Evolutionary conservation across 2,797 vertebrate genomes (phyloP).

Genomic region (Acestrorhynchus altus): DNA sequence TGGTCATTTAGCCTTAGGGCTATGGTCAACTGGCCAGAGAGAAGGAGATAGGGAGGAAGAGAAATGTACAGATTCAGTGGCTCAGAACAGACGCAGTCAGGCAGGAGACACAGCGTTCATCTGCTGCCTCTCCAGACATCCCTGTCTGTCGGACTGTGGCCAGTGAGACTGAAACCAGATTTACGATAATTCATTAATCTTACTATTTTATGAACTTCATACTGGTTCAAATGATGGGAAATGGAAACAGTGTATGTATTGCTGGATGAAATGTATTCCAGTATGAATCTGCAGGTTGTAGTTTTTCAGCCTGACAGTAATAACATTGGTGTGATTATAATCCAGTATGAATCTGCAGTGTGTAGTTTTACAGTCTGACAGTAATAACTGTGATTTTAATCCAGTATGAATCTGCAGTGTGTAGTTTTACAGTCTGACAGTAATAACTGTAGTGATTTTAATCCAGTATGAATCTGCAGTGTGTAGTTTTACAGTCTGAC

Average conservation of each 20-base stretch:
- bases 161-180: neutral
- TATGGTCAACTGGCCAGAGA: neutral
- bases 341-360: no score
- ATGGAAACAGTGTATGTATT: no score
- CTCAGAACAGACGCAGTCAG: neutral
- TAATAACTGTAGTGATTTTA: neutral
- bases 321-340: neutral
- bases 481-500: no score
- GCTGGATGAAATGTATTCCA: no score
- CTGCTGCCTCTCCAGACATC: conserved; percentile 18
- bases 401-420: neutral
- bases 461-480: no score
- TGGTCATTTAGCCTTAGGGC: conserved; percentile 27
- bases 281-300: neutral
- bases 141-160: conserved; percentile 49
- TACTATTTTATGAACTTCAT: neutral
- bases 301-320: neutral
- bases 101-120: neutral
- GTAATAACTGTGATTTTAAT: neutral
- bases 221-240: no score
- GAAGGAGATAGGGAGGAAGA: neutral
- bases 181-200: neutral
- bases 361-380: no score
- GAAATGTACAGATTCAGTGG: neutral
- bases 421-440: neutral